A percentile compares a stretch with the other conserved stretches of the same genome.
These are phyloP conservation scores for Azemiops feae DNA, from an alignment of 2,113 vertebrate species.

Conservation along the genomic window DNA sequence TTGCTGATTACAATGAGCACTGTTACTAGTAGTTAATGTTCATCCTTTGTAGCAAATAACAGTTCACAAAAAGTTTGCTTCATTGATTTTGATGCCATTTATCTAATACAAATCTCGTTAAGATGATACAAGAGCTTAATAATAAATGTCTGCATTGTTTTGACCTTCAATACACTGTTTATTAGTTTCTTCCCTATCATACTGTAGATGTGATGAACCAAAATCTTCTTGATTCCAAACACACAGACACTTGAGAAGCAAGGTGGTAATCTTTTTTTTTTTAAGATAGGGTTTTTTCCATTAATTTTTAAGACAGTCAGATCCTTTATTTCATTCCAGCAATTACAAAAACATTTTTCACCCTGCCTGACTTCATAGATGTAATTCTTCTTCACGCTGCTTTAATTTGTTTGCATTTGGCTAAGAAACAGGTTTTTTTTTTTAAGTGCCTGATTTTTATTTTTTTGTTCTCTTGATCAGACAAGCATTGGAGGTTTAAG, in stretches of 20 bases:
- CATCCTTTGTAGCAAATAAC: constrained; percentile 47
- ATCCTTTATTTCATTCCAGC: constrained; percentile 54
- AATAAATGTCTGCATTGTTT: constrained; percentile 48
- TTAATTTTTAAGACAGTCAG: constrained; percentile 45
- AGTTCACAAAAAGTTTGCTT: not conserved
- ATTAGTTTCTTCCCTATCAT: not conserved
- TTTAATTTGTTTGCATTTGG: constrained; percentile 69
- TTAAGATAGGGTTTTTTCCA: constrained; percentile 37
- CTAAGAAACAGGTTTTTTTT: constrained; percentile 46
- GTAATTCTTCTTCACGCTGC: constrained; percentile 63
- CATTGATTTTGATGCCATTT: not conserved
- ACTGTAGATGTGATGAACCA: constrained; percentile 3
- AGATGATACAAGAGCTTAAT: constrained; percentile 17
- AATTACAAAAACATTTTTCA: constrained; percentile 54
- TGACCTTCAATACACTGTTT: constrained; percentile 11
- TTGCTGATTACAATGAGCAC: not conserved
- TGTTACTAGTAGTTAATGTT: constrained; percentile 45
- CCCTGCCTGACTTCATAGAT: constrained; percentile 70
- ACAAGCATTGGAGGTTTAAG: constrained; percentile 50
- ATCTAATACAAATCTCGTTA: not conserved
- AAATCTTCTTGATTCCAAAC: constrained; percentile 48
- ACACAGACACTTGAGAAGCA: not conserved
- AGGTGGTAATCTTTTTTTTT: not conserved
- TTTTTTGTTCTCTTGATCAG: constrained; percentile 40
- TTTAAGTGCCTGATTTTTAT: constrained; percentile 22